Percentiles rank a stretch among this genome's conserved stretches.
Evolutionary conservation across 2,113 vertebrate species (phyloP).

Genomic region (Rutilus rutilus): DNA sequence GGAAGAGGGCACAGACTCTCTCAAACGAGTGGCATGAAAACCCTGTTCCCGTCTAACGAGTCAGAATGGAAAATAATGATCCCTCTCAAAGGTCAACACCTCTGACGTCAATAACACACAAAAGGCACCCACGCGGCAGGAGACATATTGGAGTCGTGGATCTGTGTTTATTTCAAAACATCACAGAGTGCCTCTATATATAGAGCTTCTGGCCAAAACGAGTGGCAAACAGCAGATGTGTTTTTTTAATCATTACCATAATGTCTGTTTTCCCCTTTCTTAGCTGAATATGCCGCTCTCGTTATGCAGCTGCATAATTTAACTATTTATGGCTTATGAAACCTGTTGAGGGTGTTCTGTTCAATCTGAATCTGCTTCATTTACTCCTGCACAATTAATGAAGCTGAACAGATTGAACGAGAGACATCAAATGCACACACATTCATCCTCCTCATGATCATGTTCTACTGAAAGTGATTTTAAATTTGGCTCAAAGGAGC

Average conservation of each 20-base stretch:
- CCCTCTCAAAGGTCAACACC: slow-evolving; percentile 75
- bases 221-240: slow-evolving; percentile 1
- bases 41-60: slow-evolving; percentile 69
- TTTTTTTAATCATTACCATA: slow-evolving; percentile 6
- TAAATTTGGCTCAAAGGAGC: not conserved
- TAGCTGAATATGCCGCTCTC: not conserved
- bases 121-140: slow-evolving; percentile 61
- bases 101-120: slow-evolving; percentile 79
- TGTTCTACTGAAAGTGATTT: not conserved
- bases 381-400: not conserved
- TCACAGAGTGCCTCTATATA: slow-evolving; percentile 38
- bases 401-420: not conserved
- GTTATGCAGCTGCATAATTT: not conserved
- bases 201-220: not conserved
- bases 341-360: not conserved
- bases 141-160: slow-evolving; percentile 28
- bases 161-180: slow-evolving; percentile 25
- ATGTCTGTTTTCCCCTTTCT: not conserved
- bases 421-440: not conserved
- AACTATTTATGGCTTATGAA: not conserved
- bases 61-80: slow-evolving; percentile 79
- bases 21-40: slow-evolving; percentile 40
- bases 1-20: slow-evolving; percentile 57
- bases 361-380: not conserved
- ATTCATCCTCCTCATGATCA: no score